phyloP scores from a whole-genome alignment of 2,797 vertebrate genomes.

The Anableps anableps region DNA sequence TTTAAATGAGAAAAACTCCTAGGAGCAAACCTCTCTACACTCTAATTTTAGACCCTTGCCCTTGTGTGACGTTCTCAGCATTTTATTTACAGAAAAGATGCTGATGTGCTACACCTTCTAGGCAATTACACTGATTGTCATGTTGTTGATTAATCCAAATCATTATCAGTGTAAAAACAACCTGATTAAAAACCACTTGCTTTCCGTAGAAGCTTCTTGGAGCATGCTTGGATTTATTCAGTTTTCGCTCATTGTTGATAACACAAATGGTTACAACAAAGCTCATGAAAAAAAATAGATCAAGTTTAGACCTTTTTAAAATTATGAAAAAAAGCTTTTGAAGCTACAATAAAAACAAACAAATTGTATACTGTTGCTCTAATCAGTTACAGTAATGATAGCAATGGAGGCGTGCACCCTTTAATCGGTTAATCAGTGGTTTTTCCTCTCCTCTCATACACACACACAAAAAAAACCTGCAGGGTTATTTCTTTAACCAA shows the following conservation, averaged over 20 bases:
- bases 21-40: neutral
- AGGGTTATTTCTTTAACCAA: too few relatives aligned
- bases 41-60: neutral
- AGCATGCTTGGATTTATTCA: conserved; percentile 40
- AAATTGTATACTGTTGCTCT: conserved; percentile 37
- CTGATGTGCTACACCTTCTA: conserved; percentile 37
- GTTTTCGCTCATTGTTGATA: conserved; percentile 16
- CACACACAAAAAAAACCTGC: neutral
- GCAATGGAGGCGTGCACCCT: neutral
- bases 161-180: conserved; percentile 48
- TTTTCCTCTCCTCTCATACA: neutral
- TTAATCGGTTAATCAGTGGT: conserved; percentile 18
- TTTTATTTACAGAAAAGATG: conserved; percentile 6
- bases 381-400: conserved; percentile 30
- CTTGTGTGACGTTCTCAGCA: conserved; percentile 3
- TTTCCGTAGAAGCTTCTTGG: conserved; percentile 16
- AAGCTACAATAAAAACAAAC: conserved; percentile 10
- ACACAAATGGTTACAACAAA: conserved; percentile 14
- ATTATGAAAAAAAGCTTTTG: conserved; percentile 2
- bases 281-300: conserved; percentile 24
- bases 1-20: neutral
- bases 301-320: neutral
- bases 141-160: conserved; percentile 41
- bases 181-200: conserved; percentile 49
- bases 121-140: conserved; percentile 51